Evolutionary conservation across 2,797 vertebrate genomes (phyloP).

Genomic region (Ctenochaetus hawaiiensis): DNA sequence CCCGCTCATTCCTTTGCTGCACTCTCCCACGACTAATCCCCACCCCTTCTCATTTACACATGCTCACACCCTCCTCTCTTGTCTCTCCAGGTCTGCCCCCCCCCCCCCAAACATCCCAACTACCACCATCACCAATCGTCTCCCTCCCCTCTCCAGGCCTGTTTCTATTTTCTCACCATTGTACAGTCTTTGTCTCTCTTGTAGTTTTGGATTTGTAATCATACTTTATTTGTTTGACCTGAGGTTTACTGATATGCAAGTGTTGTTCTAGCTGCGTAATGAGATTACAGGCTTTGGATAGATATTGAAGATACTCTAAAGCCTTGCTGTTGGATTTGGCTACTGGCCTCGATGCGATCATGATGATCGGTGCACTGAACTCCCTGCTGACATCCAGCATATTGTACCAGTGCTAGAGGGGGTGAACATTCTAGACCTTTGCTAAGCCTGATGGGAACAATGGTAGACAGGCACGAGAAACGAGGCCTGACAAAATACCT

Average conservation of each 20-base stretch:
- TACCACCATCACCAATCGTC: constrained; percentile 14
- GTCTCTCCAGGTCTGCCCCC: constrained; percentile 37
- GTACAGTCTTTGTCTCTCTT: constrained; percentile 19
- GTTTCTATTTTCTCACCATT: constrained; percentile 53
- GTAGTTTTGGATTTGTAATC: constrained; percentile 45
- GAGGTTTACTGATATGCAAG: constrained; percentile 40
- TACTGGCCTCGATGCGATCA: constrained; percentile 5
- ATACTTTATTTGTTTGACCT: constrained; percentile 48
- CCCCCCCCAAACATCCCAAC: constrained; percentile 3
- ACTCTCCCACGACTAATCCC: constrained; percentile 85
- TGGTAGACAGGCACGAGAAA: constrained; percentile 54
- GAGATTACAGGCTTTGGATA: constrained; percentile 54
- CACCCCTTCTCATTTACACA: constrained; percentile 78
- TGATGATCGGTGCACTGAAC: constrained; percentile 14
- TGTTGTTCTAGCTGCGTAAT: constrained; percentile 51
- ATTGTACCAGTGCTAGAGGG: constrained; percentile 36
- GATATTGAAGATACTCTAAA: constrained; percentile 42
- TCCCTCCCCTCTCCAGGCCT: constrained; percentile 29
- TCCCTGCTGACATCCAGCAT: constrained; percentile 48
- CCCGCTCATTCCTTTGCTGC: constrained; percentile 79
- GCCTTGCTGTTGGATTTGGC: constrained; percentile 36
- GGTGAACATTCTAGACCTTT: constrained; percentile 46
- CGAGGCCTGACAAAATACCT: constrained; percentile 53
- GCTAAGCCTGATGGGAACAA: constrained; percentile 47
- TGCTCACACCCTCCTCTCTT: constrained; percentile 62